phyloP scores from a whole-genome alignment of 2,113 vertebrate genomes.

The Etheostoma spectabile region DNA sequence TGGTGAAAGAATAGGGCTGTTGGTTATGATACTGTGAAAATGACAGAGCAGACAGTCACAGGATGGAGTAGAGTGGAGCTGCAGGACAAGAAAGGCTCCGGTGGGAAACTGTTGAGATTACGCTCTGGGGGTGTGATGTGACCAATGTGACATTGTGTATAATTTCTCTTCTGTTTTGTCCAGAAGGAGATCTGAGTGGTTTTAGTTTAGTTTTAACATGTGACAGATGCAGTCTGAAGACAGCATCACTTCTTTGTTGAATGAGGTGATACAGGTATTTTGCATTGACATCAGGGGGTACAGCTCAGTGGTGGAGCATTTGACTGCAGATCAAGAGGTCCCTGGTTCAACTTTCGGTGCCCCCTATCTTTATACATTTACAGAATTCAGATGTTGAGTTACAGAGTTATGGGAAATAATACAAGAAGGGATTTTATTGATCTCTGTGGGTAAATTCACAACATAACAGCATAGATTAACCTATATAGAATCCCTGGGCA shows the following conservation, averaged over 20 bases:
- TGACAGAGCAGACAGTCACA: constrained; percentile 68
- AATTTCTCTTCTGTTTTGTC: constrained; percentile 16
- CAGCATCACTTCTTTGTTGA: neutral
- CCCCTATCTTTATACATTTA: constrained; percentile 77
- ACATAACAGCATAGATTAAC: too few relatives aligned
- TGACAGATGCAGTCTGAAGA: too few relatives aligned
- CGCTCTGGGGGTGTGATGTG: constrained; percentile 34
- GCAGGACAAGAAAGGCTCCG: constrained; percentile 32
- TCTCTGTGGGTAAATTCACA: neutral
- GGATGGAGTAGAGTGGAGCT: constrained; percentile 50
- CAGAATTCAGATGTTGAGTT: neutral
- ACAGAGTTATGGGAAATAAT: too few relatives aligned
- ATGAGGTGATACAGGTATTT: too few relatives aligned
- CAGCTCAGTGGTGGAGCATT: constrained; percentile 90
- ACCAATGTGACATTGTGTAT: constrained; percentile 23
- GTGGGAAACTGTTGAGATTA: constrained; percentile 72
- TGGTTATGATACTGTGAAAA: constrained; percentile 75
- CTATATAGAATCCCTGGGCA: too few relatives aligned
- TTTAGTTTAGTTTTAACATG: neutral
- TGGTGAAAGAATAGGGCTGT: constrained; percentile 60
- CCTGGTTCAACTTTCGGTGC: constrained; percentile 90
- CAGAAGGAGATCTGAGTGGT: neutral
- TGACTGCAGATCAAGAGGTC: constrained; percentile 92
- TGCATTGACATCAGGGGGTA: constrained; percentile 64
- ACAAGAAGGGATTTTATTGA: neutral